These are phyloP conservation scores for Notodonta ziczac DNA, from an alignment of 2,888 invertebrate genomes.

Conservation along the genomic window DNA sequence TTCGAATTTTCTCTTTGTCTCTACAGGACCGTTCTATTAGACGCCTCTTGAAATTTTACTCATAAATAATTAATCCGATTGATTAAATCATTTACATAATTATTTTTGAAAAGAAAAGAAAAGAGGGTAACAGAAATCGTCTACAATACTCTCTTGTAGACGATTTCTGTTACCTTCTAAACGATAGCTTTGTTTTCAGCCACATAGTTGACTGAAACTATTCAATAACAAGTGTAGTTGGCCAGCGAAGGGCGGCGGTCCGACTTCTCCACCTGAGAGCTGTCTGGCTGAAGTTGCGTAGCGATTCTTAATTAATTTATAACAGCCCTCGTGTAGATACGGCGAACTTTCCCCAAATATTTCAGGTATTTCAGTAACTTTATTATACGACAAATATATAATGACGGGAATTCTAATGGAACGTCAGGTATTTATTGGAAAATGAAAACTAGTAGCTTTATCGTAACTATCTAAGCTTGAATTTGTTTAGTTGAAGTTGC, in stretches of 20 bases:
- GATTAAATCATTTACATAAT: too few species aligned
- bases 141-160: too few species aligned
- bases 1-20: too few species aligned
- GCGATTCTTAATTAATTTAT: conserved; percentile 4
- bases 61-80: too few species aligned
- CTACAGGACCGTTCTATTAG: too few species aligned
- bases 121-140: too few species aligned
- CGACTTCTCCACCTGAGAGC: neutral
- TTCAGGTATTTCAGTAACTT: neutral
- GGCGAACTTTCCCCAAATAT: neutral
- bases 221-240: conserved; percentile 3
- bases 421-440: conserved; percentile 1
- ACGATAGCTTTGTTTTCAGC: neutral
- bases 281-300: neutral
- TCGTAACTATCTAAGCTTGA: too few species aligned
- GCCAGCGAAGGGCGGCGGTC: neutral
- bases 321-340: neutral
- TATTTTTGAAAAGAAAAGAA: too few species aligned
- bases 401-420: neutral
- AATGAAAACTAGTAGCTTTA: too few species aligned
- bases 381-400: neutral
- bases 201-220: conserved; percentile 2
- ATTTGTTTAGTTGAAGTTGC: too few species aligned
- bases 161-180: neutral
- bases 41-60: too few species aligned